These are phyloP conservation scores for Babylonia areolata DNA, from an alignment of 1,140 invertebrate genomes.

Conservation along the genomic window DNA sequence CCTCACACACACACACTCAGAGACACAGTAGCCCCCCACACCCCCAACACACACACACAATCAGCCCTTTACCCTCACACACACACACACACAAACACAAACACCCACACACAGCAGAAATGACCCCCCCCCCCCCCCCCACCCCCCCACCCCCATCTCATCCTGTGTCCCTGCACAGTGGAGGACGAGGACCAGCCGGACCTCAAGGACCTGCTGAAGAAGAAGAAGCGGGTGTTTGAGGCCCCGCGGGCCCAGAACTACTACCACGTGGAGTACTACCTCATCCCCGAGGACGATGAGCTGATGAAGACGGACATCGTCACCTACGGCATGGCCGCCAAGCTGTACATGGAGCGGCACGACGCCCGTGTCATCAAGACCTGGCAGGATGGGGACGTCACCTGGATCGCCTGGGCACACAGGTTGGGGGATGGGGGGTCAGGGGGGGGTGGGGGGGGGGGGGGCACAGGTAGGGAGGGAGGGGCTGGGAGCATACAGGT, in stretches of 20 bases:
- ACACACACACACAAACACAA: neutral
- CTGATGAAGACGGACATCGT: slow-evolving; percentile 71
- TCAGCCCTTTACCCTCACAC: neutral
- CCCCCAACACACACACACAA: neutral
- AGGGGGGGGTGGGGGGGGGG: too few relatives aligned
- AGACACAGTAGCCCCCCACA: too few relatives aligned
- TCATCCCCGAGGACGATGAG: slow-evolving; percentile 68
- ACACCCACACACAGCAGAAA: too few relatives aligned
- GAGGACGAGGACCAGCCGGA: slow-evolving; percentile 66
- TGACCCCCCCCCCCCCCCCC: too few relatives aligned
- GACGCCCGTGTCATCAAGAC: slow-evolving; percentile 70
- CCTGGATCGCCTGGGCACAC: slow-evolving; percentile 74
- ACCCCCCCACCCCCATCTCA: neutral
- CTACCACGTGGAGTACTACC: slow-evolving; percentile 73
- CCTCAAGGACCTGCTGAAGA: slow-evolving; percentile 62
- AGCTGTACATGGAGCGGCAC: slow-evolving; percentile 71
- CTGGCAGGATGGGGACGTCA: slow-evolving; percentile 72
- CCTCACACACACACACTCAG: too few relatives aligned
- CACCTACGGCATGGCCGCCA: slow-evolving; percentile 71
- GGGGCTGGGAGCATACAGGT: too few relatives aligned
- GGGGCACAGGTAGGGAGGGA: too few relatives aligned
- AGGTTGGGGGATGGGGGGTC: too few relatives aligned
- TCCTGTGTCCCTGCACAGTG: slow-evolving; percentile 25
- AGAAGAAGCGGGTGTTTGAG: slow-evolving; percentile 68
- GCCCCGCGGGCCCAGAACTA: slow-evolving; percentile 70